A percentile compares a stretch with the other conserved stretches of the same genome.
These are phyloP conservation scores for Spea hammondii DNA, from an alignment of 2,797 vertebrate genomes.

Conservation along the genomic window DNA sequence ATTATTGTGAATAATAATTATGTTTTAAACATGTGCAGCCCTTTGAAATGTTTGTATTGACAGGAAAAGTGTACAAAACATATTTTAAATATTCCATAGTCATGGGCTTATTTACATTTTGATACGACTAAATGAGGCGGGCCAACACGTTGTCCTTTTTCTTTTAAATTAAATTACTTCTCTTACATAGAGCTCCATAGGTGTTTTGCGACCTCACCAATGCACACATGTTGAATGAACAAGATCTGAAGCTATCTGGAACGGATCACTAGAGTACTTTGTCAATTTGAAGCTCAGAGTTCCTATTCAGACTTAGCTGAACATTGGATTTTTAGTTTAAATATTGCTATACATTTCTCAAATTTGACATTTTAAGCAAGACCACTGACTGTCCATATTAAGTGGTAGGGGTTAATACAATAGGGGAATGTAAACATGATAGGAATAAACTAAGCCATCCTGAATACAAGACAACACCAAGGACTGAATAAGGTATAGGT, in stretches of 20 bases:
- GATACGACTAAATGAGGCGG: not conserved
- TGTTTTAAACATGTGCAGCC: slow-evolving; percentile 54
- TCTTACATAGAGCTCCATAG: slow-evolving; percentile 2
- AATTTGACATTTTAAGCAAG: no score
- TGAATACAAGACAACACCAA: no score
- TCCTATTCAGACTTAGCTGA: no score
- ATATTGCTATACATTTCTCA: no score
- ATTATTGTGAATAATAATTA: slow-evolving; percentile 59
- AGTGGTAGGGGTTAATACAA: no score
- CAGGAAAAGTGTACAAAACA: slow-evolving; percentile 22
- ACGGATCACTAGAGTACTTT: not conserved
- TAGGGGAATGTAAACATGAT: no score
- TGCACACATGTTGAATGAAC: slow-evolving; percentile 4
- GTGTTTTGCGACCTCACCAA: slow-evolving; percentile 21
- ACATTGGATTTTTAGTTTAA: no score
- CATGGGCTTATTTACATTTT: not conserved
- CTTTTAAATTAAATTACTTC: slow-evolving; percentile 3
- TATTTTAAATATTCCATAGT: slow-evolving; percentile 3
- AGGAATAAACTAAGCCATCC: no score
- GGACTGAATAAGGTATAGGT: no score
- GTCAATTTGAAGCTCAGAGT: no score
- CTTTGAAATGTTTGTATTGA: slow-evolving; percentile 52
- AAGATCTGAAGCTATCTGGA: slow-evolving; percentile 6
- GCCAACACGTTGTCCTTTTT: not conserved
- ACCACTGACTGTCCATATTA: no score